These are phyloP conservation scores for Lycocorax pyrrhopterus DNA, from an alignment of 2,113 vertebrate species.

Conservation along the genomic window DNA sequence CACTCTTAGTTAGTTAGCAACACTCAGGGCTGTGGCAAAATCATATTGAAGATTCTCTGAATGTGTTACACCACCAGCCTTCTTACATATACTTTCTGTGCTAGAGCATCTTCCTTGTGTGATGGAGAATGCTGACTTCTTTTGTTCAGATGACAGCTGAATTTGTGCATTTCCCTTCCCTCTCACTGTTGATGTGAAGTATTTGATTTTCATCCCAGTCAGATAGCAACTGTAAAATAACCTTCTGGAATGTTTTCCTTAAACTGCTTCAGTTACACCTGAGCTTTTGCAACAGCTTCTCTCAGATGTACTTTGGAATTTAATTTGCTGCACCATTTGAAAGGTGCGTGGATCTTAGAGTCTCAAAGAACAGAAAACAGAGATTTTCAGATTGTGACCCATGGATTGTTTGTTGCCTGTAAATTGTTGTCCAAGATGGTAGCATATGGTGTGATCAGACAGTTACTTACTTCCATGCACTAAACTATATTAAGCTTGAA, in stretches of 20 bases:
- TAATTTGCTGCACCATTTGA: neutral
- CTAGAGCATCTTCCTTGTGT: neutral
- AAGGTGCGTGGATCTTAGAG: neutral
- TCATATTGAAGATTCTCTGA: neutral
- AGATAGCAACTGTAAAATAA: neutral
- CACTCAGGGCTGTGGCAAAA: neutral
- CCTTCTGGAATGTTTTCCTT: neutral
- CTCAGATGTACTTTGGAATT: neutral
- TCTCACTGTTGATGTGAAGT: neutral
- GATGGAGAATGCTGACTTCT: neutral
- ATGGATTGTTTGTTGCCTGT: neutral
- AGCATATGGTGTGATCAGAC: neutral
- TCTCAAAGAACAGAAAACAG: neutral
- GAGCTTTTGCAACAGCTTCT: neutral
- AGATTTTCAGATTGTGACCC: neutral
- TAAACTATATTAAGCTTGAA: neutral
- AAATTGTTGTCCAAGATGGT: neutral
- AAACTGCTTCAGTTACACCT: neutral
- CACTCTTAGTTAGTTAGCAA: neutral
- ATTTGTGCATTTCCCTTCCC: neutral
- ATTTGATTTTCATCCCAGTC: neutral
- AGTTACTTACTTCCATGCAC: neutral
- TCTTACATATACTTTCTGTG: neutral
- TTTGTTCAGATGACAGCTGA: neutral
- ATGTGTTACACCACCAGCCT: neutral